phyloP scores from a whole-genome alignment of 2,797 vertebrate species.

The Aythya fuligula region DNA sequence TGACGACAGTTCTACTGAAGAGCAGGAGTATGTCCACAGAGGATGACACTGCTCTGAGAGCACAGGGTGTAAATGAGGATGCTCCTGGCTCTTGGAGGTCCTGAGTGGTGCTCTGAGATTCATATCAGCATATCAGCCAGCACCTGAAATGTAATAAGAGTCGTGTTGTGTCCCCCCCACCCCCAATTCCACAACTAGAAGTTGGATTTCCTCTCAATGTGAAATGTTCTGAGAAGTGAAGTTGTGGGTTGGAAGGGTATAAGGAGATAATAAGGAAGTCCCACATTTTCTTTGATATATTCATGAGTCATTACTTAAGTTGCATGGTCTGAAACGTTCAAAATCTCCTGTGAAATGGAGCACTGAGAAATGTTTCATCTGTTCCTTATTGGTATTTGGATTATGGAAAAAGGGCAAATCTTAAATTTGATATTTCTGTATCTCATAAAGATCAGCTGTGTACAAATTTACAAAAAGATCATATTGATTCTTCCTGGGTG shows the following conservation, averaged over 20 bases:
- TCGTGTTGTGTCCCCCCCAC: too few species aligned
- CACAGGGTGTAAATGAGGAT: too few species aligned
- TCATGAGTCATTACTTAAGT: neutral
- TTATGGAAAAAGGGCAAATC: slow-evolving; percentile 5
- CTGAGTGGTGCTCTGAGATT: too few species aligned
- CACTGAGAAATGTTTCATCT: neutral
- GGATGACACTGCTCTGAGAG: too few species aligned
- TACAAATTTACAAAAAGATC: slow-evolving; percentile 1
- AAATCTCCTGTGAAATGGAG: neutral
- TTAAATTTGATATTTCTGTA: neutral
- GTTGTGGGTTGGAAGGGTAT: neutral
- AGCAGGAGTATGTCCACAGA: too few species aligned
- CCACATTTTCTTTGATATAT: neutral
- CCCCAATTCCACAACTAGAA: neutral
- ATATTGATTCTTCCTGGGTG: neutral
- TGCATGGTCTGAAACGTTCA: neutral
- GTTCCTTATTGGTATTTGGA: neutral
- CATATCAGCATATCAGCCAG: too few species aligned
- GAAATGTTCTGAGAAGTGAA: neutral
- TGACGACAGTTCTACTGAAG: too few species aligned
- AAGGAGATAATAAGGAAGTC: neutral
- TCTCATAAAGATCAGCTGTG: neutral
- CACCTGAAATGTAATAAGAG: too few species aligned
- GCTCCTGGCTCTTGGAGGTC: too few species aligned
- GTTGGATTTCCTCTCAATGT: neutral